A percentile compares a stretch with the other conserved stretches of the same genome.
Conservation (phyloP, 2,888 invertebrate genomes). For the Lomographa bimaculata region DNA sequence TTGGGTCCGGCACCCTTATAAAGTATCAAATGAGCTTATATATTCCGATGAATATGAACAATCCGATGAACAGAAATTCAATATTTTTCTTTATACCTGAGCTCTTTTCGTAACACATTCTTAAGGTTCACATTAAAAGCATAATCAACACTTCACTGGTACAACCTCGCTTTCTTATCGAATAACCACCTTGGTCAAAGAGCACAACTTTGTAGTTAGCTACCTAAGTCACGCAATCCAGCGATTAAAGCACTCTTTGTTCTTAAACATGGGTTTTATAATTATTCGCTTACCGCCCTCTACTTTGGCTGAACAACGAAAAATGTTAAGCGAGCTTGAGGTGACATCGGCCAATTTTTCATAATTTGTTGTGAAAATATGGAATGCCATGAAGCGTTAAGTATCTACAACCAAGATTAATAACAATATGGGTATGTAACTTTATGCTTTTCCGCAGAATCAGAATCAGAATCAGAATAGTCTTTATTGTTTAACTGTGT, state of each 20-base stretch:
- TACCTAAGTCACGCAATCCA: conserved; percentile 63
- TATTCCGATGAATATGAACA: no score
- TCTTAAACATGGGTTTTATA: conserved; percentile 61
- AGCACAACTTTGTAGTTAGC: conserved; percentile 41
- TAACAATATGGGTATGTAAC: no score
- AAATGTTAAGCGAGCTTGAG: conserved; percentile 13
- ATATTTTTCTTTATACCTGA: conserved; percentile 10
- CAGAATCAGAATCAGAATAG: no score
- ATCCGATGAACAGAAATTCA: no score
- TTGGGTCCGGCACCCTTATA: no score
- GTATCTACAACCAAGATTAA: no score
- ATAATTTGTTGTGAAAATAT: conserved; percentile 20
- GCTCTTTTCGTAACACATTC: no score
- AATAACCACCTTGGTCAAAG: conserved; percentile 49
- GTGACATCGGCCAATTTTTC: conserved; percentile 18
- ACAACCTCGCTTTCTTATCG: conserved; percentile 37
- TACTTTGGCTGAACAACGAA: conserved; percentile 13
- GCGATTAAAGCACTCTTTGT: conserved; percentile 65
- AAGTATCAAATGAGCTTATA: no score
- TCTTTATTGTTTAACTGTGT: no score
- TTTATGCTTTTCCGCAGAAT: no score
- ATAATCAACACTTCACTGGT: conserved; percentile 50
- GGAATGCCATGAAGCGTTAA: conserved; percentile 15
- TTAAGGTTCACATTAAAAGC: conserved; percentile 66
- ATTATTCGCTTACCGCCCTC: conserved; percentile 41